A percentile compares a stretch with the other conserved stretches of the same genome.
phyloP scores from a whole-genome alignment of 2,797 vertebrate species.

The Sitta carolinensis region DNA sequence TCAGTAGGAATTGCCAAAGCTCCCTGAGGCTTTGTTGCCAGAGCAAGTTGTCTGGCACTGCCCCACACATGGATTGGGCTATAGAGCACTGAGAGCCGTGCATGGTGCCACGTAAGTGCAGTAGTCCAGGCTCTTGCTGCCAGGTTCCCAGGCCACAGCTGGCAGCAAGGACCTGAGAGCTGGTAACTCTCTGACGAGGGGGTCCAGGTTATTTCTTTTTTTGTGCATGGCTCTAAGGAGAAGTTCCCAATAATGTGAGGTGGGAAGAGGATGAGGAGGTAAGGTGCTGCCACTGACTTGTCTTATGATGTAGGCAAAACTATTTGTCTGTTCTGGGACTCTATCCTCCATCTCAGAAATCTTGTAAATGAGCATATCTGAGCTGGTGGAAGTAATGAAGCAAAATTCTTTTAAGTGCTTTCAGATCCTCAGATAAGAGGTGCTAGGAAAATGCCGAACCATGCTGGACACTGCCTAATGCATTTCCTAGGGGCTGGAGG shows the following conservation, averaged over 20 bases:
- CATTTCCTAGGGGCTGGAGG: fast-evolving
- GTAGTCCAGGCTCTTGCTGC: not conserved
- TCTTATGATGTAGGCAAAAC: not conserved
- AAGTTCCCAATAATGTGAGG: not conserved
- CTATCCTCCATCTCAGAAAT: not conserved
- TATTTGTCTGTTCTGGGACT: not conserved
- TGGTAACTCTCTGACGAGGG: not conserved
- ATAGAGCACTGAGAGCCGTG: not conserved
- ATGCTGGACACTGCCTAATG: not conserved
- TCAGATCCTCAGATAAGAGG: conserved; percentile 21
- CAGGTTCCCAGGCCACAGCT: not conserved
- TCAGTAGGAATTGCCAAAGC: not conserved
- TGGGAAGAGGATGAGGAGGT: not conserved
- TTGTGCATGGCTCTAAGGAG: not conserved
- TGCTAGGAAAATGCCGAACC: not conserved
- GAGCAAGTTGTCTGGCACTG: not conserved
- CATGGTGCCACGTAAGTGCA: not conserved
- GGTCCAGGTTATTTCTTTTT: not conserved
- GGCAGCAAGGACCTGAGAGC: not conserved
- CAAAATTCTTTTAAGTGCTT: conserved; percentile 18
- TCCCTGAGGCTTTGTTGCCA: not conserved
- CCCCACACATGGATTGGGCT: fast-evolving
- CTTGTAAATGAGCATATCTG: not conserved
- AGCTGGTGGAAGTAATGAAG: not conserved
- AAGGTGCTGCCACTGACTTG: not conserved